These are phyloP conservation scores for Lypha dubia DNA, from an alignment of 2,888 invertebrate genomes.

Conservation along the genomic window DNA sequence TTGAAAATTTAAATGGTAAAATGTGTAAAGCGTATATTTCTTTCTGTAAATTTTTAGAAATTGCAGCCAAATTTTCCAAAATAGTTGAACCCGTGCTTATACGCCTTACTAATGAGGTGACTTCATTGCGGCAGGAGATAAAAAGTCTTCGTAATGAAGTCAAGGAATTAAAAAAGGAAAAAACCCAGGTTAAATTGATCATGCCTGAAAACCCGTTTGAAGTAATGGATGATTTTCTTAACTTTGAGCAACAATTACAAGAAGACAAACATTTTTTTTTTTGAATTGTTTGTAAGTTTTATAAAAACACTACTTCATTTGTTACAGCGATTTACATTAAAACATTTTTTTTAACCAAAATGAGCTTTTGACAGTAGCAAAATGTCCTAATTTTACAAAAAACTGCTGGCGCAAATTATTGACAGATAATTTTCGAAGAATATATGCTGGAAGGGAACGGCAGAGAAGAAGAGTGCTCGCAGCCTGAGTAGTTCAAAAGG, in stretches of 20 bases:
- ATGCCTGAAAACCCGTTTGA: conserved; percentile 23
- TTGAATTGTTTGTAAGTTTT: conserved; percentile 31
- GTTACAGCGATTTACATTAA: conserved; percentile 5
- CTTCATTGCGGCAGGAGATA: conserved; percentile 44
- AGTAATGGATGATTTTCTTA: conserved; percentile 36
- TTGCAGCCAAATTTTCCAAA: conserved; percentile 22
- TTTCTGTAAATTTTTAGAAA: conserved; percentile 43
- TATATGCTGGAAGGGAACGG: conserved; percentile 56
- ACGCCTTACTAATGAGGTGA: conserved; percentile 36
- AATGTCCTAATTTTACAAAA: conserved; percentile 39
- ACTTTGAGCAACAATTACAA: conserved; percentile 11
- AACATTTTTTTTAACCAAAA: conserved; percentile 15
- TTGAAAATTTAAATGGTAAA: conserved; percentile 8
- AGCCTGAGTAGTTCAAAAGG: conserved; percentile 37
- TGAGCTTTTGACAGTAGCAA: conserved; percentile 49
- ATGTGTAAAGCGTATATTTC: conserved; percentile 9
- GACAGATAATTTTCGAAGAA: conserved; percentile 46
- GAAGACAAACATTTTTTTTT: conserved; percentile 16
- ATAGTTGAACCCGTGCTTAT: conserved; percentile 45
- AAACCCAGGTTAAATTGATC: conserved; percentile 6
- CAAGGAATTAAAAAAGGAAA: conserved; percentile 17
- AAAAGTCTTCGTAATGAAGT: conserved; percentile 18
- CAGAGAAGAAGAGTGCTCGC: conserved; percentile 32
- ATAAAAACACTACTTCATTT: not conserved
- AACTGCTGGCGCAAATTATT: conserved; percentile 58